Conservation (phyloP, 2,797 vertebrate genomes). For the Chiroxiphia lanceolata region DNA sequence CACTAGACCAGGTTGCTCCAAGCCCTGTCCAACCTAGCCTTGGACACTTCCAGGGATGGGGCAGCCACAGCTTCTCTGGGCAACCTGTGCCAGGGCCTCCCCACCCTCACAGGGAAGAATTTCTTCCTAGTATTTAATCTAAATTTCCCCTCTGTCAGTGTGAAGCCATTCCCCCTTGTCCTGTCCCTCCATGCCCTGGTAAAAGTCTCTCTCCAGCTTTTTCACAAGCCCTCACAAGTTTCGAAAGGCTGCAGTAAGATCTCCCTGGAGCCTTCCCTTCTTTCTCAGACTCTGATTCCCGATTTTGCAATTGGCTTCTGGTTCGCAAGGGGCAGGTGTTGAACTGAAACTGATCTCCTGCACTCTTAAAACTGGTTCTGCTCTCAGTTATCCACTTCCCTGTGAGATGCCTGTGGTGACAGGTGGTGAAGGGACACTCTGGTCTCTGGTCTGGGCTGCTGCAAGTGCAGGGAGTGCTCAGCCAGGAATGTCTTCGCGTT, state of each 20-base stretch:
- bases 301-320: background rate
- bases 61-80: background rate
- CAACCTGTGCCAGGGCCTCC: background rate
- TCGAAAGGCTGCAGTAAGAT: background rate
- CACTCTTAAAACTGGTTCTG: background rate
- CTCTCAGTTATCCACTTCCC: background rate
- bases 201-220: background rate
- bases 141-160: background rate
- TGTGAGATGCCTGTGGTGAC: background rate
- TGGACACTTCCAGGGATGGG: background rate
- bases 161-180: background rate
- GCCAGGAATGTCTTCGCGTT: background rate
- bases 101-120: background rate
- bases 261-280: background rate
- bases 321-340: background rate
- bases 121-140: background rate
- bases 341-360: background rate
- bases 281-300: background rate
- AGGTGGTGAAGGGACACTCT: background rate
- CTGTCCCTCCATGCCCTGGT: background rate
- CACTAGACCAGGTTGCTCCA: background rate
- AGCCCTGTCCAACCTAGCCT: rapidly evolving
- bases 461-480: background rate
- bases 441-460: background rate
- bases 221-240: background rate